Base-by-base conservation (phyloP, 1,140 invertebrate genomes). In the Ericerus pela region DNA sequence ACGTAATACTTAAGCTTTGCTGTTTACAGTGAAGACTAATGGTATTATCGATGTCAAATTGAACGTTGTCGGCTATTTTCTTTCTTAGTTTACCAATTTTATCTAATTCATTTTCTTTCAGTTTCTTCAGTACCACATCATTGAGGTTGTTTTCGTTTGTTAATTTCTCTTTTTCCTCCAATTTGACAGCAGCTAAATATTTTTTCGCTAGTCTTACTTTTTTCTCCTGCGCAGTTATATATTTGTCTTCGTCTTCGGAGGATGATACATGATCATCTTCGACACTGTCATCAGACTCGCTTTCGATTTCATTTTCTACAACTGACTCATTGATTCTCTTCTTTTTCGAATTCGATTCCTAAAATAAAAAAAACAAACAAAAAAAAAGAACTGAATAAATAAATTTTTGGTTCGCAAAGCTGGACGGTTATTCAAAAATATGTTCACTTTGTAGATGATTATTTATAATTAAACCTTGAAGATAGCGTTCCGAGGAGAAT, bases 151-250 rank as follows among this genome's bases (percentile, higher is more conserved):
- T 71, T 62, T 86, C 78, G 14, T 75, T 69, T 58, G 84, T 84
- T 33, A 70, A 70, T 62, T 79, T 76, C 62, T 82, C 78, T 43
- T 75, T 76, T 69, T 88, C 86, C 74, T 89, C 79, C 66, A 78
- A 79, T 70, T 88, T 80, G 55, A 95, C 83, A 74, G 92, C 82
- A 63, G 83, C 72, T 30, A 96, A 72, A 72, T 93, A 92, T 67
- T 87, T 78, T 67, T 93, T 93, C 0, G 90, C 88, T 57, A 95
- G 70, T 30, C 87, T 74, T 30, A 96, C 62, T 63, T 85, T 85
- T 66, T 94, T 94, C 64, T 94, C 85, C 67, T 94, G 87, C 0
- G 84, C 79, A 6, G 88, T 95, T 63, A 79, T 75, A 67, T 85
- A 81, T 57, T 82, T 74, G 57, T 87, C 82, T 60, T 82, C 81